Conservation (phyloP, 2,888 invertebrate genomes). For the Frankliniella intonsa region DNA sequence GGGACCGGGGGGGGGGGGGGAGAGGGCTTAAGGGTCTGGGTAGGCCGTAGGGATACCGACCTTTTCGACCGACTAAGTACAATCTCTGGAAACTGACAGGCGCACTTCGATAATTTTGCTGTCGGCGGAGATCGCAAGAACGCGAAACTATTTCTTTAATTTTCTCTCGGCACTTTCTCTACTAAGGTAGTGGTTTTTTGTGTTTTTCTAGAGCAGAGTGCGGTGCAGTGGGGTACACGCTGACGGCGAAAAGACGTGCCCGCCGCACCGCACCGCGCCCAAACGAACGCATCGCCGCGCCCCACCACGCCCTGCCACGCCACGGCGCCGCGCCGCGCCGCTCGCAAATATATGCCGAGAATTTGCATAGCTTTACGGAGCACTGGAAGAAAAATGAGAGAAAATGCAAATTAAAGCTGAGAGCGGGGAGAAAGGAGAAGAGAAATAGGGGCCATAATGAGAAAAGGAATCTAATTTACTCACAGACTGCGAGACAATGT, state of each 20-base stretch:
- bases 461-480: constrained; percentile 27
- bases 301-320: background rate
- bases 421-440: background rate
- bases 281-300: background rate
- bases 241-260: too few species aligned
- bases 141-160: too few species aligned
- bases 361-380: constrained; percentile 26
- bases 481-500: constrained; percentile 19
- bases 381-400: constrained; percentile 21
- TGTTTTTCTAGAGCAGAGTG: too few species aligned
- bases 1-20: background rate
- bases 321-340: background rate
- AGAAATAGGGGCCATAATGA: constrained; percentile 25
- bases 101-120: too few species aligned
- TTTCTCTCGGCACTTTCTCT: too few species aligned
- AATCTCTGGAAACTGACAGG: too few species aligned
- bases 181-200: too few species aligned
- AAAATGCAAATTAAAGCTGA: constrained; percentile 25
- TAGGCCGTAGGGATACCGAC: too few species aligned
- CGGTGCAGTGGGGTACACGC: too few species aligned
- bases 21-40: background rate
- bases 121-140: too few species aligned
- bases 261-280: too few species aligned
- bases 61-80: too few species aligned
- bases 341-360: constrained; percentile 23